phyloP scores from a whole-genome alignment of 2,113 vertebrate genomes.

The Vidua macroura region DNA sequence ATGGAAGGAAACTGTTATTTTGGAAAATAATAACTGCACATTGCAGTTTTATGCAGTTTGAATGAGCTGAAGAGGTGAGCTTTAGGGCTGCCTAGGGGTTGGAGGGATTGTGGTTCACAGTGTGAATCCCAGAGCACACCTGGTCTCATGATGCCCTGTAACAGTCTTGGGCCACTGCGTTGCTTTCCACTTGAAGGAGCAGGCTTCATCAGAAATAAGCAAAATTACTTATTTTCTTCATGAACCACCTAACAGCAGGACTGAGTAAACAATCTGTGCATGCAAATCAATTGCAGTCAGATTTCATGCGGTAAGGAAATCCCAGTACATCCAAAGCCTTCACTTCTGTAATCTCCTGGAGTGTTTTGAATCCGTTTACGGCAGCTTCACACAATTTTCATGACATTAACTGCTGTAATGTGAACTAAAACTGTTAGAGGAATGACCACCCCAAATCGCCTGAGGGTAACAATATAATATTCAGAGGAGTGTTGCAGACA shows the following conservation, averaged over 20 bases:
- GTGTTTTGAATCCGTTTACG: conserved; percentile 20
- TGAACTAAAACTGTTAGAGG: conserved; percentile 28
- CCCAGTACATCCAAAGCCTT: neutral
- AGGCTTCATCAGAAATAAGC: neutral
- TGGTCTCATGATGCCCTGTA: neutral
- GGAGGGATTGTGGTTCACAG: neutral
- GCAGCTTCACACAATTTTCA: conserved; percentile 34
- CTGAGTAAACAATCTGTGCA: conserved; percentile 31
- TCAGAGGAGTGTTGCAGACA: neutral
- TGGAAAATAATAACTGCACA: neutral
- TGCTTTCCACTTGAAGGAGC: neutral
- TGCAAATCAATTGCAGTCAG: conserved; percentile 31
- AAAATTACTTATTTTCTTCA: conserved; percentile 26
- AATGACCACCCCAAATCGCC: conserved; percentile 26
- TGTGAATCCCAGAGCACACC: neutral
- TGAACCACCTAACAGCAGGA: conserved; percentile 41
- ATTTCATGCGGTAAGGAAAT: neutral
- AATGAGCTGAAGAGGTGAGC: neutral
- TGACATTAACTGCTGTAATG: conserved; percentile 52
- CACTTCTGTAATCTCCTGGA: conserved; percentile 24
- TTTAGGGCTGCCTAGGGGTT: neutral
- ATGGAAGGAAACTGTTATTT: neutral
- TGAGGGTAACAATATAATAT: neutral
- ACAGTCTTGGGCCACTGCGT: neutral
- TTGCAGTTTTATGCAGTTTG: neutral